These are phyloP conservation scores for Turnix velox DNA, from an alignment of 2,113 vertebrate species.

Conservation along the genomic window DNA sequence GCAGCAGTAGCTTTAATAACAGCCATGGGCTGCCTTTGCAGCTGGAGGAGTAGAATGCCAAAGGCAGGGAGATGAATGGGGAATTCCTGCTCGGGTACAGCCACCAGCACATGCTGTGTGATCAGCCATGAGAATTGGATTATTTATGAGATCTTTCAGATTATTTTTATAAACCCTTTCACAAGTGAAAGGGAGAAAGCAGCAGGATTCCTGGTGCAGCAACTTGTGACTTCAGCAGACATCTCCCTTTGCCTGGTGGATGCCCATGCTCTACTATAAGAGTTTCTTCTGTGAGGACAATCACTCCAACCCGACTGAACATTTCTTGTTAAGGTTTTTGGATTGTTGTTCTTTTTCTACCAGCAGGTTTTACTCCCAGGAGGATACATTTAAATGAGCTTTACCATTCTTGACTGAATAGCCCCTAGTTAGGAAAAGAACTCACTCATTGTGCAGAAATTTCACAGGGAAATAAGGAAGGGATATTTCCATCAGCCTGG, in stretches of 20 bases:
- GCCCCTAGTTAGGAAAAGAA: neutral
- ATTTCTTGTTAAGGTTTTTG: neutral
- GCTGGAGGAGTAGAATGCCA: neutral
- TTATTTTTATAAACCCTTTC: neutral
- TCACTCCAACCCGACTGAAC: neutral
- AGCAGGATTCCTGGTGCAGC: neutral
- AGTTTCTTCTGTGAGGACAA: neutral
- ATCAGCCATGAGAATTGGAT: neutral
- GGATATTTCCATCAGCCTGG: neutral
- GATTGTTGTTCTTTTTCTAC: neutral
- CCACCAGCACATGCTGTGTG: rapidly evolving
- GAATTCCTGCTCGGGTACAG: neutral
- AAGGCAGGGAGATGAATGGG: neutral
- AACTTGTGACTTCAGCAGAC: neutral
- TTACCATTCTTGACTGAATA: neutral
- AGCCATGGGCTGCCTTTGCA: neutral
- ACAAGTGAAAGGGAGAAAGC: rapidly evolving
- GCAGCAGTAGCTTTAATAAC: neutral
- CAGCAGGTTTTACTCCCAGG: neutral
- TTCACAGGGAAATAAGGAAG: neutral
- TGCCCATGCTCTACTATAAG: rapidly evolving
- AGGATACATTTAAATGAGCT: neutral
- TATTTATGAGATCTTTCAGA: neutral
- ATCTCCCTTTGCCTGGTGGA: neutral
- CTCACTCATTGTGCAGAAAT: rapidly evolving